Evolutionary conservation across 2,797 vertebrate genomes (phyloP).

Genomic region (Kryptolebias ocellatus): DNA sequence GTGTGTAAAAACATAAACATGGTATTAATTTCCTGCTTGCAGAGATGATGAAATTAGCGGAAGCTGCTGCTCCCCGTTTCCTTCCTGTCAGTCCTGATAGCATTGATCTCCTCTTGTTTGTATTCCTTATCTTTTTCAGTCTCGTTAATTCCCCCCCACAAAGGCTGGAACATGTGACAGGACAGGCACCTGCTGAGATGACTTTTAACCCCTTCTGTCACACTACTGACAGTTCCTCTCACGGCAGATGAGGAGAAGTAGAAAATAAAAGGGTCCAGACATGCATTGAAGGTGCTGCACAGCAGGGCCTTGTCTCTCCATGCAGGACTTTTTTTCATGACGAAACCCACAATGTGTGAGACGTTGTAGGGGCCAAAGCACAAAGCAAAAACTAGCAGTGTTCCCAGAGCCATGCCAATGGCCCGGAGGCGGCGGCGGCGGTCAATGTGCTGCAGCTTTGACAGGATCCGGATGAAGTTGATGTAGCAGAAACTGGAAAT

Average conservation of each 20-base stretch:
- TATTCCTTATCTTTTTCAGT: conserved; percentile 57
- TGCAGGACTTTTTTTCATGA: conserved; percentile 66
- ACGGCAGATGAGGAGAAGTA: conserved; percentile 88
- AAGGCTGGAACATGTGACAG: conserved; percentile 24
- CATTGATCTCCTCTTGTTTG: conserved; percentile 67
- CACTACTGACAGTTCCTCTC: conserved; percentile 69
- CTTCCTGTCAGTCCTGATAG: conserved; percentile 62
- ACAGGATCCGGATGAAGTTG: conserved; percentile 87
- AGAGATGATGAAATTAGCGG: conserved; percentile 47
- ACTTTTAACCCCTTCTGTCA: conserved; percentile 58
- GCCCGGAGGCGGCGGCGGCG: conserved; percentile 81
- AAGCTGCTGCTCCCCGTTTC: conserved; percentile 43
- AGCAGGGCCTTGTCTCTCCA: conserved; percentile 87
- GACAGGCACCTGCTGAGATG: conserved; percentile 52
- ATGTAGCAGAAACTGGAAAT: conserved; percentile 89
- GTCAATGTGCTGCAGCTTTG: conserved; percentile 82
- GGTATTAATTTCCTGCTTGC: conserved; percentile 62
- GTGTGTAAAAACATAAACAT: conserved; percentile 55
- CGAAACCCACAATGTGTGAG: conserved; percentile 87
- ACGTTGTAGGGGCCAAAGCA: conserved; percentile 91
- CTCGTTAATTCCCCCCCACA: conserved; percentile 33
- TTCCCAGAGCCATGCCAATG: conserved; percentile 87
- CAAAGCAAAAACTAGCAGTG: conserved; percentile 86
- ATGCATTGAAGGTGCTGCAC: conserved; percentile 88
- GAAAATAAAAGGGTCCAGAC: conserved; percentile 90